Percentiles rank a stretch among this genome's conserved stretches.
Conservation (phyloP, 2,888 invertebrate genomes). For the Apodemia hepburni region DNA sequence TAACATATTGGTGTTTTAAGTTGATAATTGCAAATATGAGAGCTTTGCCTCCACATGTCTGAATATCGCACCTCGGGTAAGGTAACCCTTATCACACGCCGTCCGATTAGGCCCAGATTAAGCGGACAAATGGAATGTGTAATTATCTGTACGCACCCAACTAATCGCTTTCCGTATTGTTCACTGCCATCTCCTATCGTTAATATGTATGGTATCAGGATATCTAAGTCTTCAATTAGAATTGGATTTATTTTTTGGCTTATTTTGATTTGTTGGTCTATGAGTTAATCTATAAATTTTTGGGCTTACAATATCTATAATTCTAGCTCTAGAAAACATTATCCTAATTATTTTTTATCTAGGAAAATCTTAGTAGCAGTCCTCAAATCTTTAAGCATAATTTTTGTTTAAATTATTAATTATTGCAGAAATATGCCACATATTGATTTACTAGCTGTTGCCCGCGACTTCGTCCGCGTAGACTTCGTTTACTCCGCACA, state of each 20-base stretch:
- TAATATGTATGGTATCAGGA: not conserved
- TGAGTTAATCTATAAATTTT: too few species aligned
- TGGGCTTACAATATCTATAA: too few species aligned
- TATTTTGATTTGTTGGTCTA: too few species aligned
- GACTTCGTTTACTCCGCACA: too few species aligned
- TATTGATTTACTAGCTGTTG: too few species aligned
- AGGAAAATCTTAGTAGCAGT: too few species aligned
- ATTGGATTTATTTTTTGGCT: not conserved
- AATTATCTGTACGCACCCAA: conserved; percentile 63
- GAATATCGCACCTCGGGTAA: conserved; percentile 38
- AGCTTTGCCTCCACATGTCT: not conserved
- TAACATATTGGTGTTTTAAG: conserved; percentile 10
- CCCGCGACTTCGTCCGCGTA: too few species aligned
- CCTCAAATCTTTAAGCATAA: too few species aligned
- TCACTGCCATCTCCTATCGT: conserved; percentile 1
- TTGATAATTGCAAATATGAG: conserved; percentile 16
- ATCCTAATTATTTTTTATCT: too few species aligned
- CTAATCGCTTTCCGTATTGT: conserved; percentile 48
- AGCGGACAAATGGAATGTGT: conserved; percentile 74
- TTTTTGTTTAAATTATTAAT: too few species aligned
- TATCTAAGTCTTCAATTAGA: not conserved
- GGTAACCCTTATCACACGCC: conserved; percentile 66
- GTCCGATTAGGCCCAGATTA: conserved; percentile 66
- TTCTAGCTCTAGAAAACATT: too few species aligned
- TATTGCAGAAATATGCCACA: too few species aligned